Conservation (phyloP, 2,113 vertebrate species). For the Podiceps cristatus region DNA sequence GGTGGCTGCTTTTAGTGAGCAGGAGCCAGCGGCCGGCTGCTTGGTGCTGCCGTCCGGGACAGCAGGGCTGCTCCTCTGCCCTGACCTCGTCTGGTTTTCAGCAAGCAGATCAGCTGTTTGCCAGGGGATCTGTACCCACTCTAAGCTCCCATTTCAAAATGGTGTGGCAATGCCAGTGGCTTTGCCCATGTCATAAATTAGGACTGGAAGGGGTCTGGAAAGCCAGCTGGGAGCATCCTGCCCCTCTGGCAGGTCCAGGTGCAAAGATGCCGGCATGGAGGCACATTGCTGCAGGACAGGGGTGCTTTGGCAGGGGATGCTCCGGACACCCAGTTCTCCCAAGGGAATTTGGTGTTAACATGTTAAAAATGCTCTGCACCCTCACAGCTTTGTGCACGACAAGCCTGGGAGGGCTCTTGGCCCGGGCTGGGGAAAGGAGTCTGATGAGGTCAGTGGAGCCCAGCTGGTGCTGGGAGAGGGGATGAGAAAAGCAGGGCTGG, state of each 20-base stretch:
- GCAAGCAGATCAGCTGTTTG: not conserved
- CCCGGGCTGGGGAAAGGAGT: not conserved
- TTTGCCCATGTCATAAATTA: fast-evolving
- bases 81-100: fast-evolving
- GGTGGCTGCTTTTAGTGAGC: fast-evolving
- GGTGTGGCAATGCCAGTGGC: fast-evolving
- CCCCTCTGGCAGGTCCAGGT: not conserved
- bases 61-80: not conserved
- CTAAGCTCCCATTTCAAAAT: not conserved
- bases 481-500: not conserved
- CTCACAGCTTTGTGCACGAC: not conserved
- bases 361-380: not conserved
- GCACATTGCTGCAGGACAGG: not conserved
- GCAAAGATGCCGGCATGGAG: fast-evolving
- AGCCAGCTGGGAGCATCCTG: not conserved
- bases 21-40: fast-evolving
- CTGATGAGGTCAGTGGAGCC: not conserved
- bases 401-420: fast-evolving
- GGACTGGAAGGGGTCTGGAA: not conserved
- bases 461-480: not conserved
- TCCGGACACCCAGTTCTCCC: fast-evolving
- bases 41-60: fast-evolving
- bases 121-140: fast-evolving
- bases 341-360: not conserved
- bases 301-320: not conserved